Evolutionary conservation across 2,888 invertebrate species (phyloP).

Genomic region (Octonoba sinensis): DNA sequence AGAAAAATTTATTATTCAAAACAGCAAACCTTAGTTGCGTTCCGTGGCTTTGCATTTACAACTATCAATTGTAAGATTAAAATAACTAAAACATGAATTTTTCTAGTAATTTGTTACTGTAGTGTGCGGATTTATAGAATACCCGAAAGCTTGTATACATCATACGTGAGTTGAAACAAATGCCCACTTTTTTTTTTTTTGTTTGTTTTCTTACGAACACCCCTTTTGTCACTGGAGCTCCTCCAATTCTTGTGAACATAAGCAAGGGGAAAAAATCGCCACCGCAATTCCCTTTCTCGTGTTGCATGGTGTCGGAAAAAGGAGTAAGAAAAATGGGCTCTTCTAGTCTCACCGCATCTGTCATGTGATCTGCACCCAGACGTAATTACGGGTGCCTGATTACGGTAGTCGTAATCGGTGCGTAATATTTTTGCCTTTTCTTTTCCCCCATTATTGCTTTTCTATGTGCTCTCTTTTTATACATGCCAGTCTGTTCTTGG

Average conservation of each 20-base stretch:
- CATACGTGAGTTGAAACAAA: too few species aligned
- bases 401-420: constrained; percentile 27
- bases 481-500: too few species aligned
- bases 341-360: not conserved
- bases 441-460: not conserved
- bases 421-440: constrained; percentile 2
- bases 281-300: constrained; percentile 5
- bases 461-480: not conserved
- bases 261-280: not conserved
- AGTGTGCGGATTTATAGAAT: too few species aligned
- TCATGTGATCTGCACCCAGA: constrained; percentile 22
- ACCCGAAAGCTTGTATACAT: too few species aligned
- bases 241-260: not conserved
- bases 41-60: too few species aligned
- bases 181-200: too few species aligned
- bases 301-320: constrained; percentile 25
- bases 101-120: too few species aligned
- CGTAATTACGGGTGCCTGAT: constrained; percentile 41
- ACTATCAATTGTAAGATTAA: too few species aligned
- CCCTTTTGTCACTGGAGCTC: constrained; percentile 17
- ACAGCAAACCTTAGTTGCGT: too few species aligned
- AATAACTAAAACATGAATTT: too few species aligned
- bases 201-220: constrained; percentile 6
- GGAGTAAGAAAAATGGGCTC: constrained; percentile 45
- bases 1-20: too few species aligned